A percentile compares a stretch with the other conserved stretches of the same genome.
Conservation (phyloP, 2,797 vertebrate genomes). For the Lepus townsendii region DNA sequence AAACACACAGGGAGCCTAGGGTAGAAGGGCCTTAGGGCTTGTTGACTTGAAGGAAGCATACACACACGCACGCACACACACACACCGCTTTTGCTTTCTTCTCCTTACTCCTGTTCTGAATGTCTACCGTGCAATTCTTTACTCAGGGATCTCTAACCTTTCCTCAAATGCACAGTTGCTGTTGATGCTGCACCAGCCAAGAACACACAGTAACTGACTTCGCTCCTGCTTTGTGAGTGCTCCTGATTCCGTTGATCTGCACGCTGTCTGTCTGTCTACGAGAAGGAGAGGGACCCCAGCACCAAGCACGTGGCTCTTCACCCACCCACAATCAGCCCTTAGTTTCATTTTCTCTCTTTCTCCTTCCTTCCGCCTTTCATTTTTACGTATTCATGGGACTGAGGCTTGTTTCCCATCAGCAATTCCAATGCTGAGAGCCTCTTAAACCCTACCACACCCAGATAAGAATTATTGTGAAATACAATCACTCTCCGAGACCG, state of each 20-base stretch:
- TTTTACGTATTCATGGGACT: conserved; percentile 69
- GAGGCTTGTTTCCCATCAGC: conserved; percentile 74
- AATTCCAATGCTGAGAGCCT: conserved; percentile 79
- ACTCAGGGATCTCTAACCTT: neutral
- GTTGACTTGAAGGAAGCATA: too few species aligned
- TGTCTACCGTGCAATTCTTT: neutral
- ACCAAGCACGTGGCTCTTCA: neutral
- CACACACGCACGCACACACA: too few species aligned
- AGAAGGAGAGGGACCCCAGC: conserved; percentile 16
- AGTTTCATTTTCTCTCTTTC: neutral
- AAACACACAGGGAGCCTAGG: neutral
- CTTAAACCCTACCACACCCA: conserved; percentile 73
- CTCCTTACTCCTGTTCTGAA: neutral
- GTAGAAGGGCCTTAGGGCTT: too few species aligned
- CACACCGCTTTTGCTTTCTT: neutral
- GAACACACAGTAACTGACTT: neutral
- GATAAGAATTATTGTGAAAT: conserved; percentile 77
- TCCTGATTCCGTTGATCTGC: accelerated
- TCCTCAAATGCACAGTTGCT: neutral
- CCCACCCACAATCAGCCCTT: neutral
- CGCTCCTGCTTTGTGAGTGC: accelerated
- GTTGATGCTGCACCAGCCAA: neutral
- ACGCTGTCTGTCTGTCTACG: neutral
- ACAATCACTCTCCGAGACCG: conserved; percentile 47
- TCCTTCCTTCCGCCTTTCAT: neutral